Percentiles rank a stretch among this genome's conserved stretches.
These are phyloP conservation scores for Gulo gulo DNA, from an alignment of 2,113 vertebrate genomes.

Conservation along the genomic window DNA sequence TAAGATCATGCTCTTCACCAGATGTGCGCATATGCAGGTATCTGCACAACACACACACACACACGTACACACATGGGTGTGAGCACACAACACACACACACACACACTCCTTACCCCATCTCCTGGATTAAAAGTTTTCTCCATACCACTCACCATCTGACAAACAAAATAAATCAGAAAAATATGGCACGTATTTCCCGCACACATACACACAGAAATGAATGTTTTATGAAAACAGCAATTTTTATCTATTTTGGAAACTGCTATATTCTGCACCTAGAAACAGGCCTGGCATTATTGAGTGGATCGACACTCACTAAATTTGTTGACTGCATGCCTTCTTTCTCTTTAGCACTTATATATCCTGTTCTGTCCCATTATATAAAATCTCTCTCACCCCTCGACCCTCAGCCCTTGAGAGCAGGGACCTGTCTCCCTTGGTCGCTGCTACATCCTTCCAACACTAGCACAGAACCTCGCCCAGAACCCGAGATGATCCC, in stretches of 20 bases:
- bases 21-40: not conserved
- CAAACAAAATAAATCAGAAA: slow-evolving; percentile 2
- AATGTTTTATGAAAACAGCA: not conserved
- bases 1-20: not conserved
- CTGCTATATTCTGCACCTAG: not conserved
- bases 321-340: not conserved
- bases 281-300: not conserved
- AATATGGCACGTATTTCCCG: not conserved
- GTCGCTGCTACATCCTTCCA: not conserved
- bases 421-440: not conserved
- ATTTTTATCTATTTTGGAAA: not conserved
- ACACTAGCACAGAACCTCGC: not conserved
- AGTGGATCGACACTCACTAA: not conserved
- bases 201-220: not conserved
- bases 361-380: not conserved
- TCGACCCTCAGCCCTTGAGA: too few species aligned
- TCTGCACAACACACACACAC: not conserved
- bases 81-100: not conserved
- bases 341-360: not conserved
- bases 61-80: not conserved
- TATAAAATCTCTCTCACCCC: not conserved
- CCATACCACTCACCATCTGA: not conserved
- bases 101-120: not conserved
- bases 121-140: not conserved
- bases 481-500: not conserved